Evolutionary conservation across 2,888 invertebrate genomes (phyloP).

Genomic region (Nysson spinosus): DNA sequence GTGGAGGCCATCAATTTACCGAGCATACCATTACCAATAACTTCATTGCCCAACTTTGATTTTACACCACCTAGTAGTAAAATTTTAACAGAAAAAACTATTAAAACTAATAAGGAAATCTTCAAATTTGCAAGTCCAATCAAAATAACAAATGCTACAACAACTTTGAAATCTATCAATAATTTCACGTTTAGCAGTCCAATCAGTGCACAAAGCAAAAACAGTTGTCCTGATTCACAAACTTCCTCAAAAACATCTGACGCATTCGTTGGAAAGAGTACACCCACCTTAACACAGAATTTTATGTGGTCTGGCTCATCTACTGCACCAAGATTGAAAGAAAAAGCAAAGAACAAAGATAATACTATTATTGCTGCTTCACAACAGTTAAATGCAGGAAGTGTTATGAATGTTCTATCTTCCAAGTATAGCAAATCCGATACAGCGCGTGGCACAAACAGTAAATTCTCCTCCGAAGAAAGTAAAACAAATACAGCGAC

Average conservation of each 20-base stretch:
- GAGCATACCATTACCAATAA: constrained; percentile 79
- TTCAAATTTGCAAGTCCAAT: constrained; percentile 78
- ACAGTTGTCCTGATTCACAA: constrained; percentile 45
- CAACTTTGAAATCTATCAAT: constrained; percentile 78
- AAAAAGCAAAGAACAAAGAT: constrained; percentile 60
- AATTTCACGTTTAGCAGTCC: constrained; percentile 82
- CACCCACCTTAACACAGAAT: constrained; percentile 58
- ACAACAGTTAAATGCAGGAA: constrained; percentile 74
- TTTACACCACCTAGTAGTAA: constrained; percentile 75
- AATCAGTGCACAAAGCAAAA: constrained; percentile 61
- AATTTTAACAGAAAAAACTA: constrained; percentile 36
- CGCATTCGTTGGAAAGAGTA: constrained; percentile 16
- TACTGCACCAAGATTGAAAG: constrained; percentile 67
- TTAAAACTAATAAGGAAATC: constrained; percentile 43
- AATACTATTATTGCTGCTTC: constrained; percentile 44
- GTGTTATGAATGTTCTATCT: constrained; percentile 77
- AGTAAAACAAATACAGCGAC: constrained; percentile 6
- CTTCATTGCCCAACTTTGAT: constrained; percentile 81
- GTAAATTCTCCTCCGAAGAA: constrained; percentile 5
- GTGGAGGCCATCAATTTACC: constrained; percentile 79
- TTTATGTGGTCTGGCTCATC: constrained; percentile 71
- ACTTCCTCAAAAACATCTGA: constrained; percentile 39
- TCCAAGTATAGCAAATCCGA: constrained; percentile 48
- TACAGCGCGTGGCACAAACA: constrained; percentile 5
- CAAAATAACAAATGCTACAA: constrained; percentile 75